Base-by-base conservation (phyloP, 2,113 vertebrate genomes). In the Dipodomys spectabilis region DNA sequence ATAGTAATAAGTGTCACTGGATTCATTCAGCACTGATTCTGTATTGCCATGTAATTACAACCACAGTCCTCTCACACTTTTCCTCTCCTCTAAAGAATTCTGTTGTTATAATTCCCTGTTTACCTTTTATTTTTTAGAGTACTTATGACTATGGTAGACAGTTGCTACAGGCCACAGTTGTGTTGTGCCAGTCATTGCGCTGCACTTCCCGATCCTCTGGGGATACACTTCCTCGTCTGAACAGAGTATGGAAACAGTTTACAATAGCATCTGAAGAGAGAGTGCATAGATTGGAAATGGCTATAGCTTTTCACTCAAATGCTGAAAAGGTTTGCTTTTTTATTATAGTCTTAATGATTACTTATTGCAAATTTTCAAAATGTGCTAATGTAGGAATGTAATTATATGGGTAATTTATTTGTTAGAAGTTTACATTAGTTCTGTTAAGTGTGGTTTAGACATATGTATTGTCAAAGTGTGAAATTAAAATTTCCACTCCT, bases 191-290 rank as follows among this genome's bases (percentile, higher is more conserved):
- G 97, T 99, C 99, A 80, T 97, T 99, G 96, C 98, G 99, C 91
- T 99, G 99, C 65, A 99, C 99, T 45, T 99, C 99, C 0, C 98
- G 99, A 49, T 99, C 99, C 4, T 99, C 99, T 0, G 99, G 99
- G 25, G 99, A 99, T 96, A 99, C 99, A 0, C 98, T 99, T 94
- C 99, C 99, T 22, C 98, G 99, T 13, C 98, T 99, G 95, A 99
- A 99, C 98, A 98, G 99, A 89, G 98, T 99, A 28, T 99, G 99
- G 99, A 99, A 99, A 88, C 99, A 99, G 97, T 99, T 99, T 95
- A 99, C 98, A 35, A 97, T 99, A 96, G 99, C 99, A 10, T 98
- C 99, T 0, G 99, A 99, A 82, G 99, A 99, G 98, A 98, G 99
- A 67, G 98, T 99, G 6, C 99, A 99, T 45, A 97, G 99, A 9